A percentile compares a stretch with the other conserved stretches of the same genome.
Evolutionary conservation across 1,140 invertebrate species (phyloP).

Genomic region (Oncopeltus fasciatus): DNA sequence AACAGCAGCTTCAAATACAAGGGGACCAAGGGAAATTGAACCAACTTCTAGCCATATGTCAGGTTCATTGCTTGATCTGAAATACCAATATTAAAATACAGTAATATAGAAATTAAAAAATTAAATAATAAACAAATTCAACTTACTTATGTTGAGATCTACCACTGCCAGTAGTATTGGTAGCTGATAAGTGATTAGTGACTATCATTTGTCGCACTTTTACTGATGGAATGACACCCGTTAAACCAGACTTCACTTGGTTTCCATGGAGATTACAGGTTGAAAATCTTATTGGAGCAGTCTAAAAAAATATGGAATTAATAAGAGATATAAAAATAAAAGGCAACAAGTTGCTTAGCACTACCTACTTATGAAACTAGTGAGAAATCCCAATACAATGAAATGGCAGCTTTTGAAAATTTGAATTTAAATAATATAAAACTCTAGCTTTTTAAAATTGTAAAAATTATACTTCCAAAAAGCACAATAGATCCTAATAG

Average conservation of each 20-base stretch:
- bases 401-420: too few relatives aligned
- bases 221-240: slow-evolving; percentile 69
- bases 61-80: slow-evolving; percentile 29
- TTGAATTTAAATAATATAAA: too few relatives aligned
- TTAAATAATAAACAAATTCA: background rate
- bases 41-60: slow-evolving; percentile 89
- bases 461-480: too few relatives aligned
- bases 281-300: slow-evolving; percentile 72
- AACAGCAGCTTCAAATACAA: slow-evolving; percentile 84
- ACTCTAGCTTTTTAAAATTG: too few relatives aligned
- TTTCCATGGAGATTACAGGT: slow-evolving; percentile 89
- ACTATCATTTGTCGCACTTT: slow-evolving; percentile 54
- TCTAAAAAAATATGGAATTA: slow-evolving; percentile 30
- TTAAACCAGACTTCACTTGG: slow-evolving; percentile 76
- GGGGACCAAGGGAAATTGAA: slow-evolving; percentile 72
- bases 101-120: background rate
- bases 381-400: too few relatives aligned
- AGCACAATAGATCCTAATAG: too few relatives aligned
- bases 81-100: background rate
- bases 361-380: too few relatives aligned
- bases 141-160: slow-evolving; percentile 30
- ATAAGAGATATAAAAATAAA: too few relatives aligned
- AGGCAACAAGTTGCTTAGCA: too few relatives aligned
- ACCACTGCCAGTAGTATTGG: slow-evolving; percentile 41
- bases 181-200: slow-evolving; percentile 31